Evolutionary conservation across 37 sponge, comb jelly and placozoan species (phyloP).

Genomic region (Ephydatia muelleri): DNA sequence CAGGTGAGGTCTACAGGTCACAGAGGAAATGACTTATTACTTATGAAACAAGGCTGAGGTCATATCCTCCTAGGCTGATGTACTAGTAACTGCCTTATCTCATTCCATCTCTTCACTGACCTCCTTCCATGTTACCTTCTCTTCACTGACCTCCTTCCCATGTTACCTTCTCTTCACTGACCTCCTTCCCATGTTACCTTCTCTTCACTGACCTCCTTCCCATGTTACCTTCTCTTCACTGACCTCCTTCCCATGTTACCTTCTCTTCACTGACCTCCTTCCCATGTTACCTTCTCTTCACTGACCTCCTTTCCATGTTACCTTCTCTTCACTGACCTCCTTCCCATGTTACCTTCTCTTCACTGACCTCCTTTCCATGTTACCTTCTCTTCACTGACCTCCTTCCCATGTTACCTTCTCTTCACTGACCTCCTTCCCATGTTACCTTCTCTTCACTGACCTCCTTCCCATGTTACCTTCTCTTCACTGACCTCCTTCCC

Average conservation of each 20-base stretch:
- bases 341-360: background rate
- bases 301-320: background rate
- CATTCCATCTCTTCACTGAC: background rate
- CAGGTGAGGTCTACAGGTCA: no score
- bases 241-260: background rate
- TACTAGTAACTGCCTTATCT: no score
- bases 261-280: background rate
- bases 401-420: no score
- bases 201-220: background rate
- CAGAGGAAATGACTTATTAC: no score
- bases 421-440: no score
- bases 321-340: background rate
- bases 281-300: background rate
- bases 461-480: no score
- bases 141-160: no score
- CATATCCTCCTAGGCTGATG: background rate
- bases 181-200: background rate
- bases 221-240: background rate
- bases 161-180: background rate
- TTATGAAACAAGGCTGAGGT: background rate
- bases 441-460: no score
- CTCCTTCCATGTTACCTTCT: background rate
- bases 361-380: background rate
- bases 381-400: no score
- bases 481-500: no score